phyloP scores from a whole-genome alignment of 2,797 vertebrate genomes.

The Antennarius maculatus region DNA sequence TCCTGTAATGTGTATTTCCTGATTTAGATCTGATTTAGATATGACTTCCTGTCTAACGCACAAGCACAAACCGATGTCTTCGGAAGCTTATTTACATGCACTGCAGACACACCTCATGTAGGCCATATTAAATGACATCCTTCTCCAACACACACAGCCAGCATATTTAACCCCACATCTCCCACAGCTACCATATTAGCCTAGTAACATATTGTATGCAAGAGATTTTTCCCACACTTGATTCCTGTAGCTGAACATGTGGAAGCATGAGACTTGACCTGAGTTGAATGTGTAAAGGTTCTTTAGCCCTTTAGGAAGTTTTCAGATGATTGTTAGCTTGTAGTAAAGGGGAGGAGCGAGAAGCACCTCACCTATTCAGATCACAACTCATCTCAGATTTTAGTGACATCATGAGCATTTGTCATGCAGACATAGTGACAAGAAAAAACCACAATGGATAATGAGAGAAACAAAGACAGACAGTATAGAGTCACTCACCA shows the following conservation, averaged over 20 bases:
- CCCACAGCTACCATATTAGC: constrained; percentile 10
- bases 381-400: constrained; percentile 35
- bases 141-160: constrained; percentile 8
- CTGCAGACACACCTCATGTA: constrained; percentile 4
- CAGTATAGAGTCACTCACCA: constrained; percentile 85
- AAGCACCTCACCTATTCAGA: constrained; percentile 33
- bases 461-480: constrained; percentile 30
- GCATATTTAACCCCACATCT: constrained; percentile 8
- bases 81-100: constrained; percentile 21
- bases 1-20: constrained; percentile 7
- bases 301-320: constrained; percentile 26
- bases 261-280: constrained; percentile 21
- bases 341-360: constrained; percentile 56
- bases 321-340: constrained; percentile 9
- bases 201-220: neutral
- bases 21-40: constrained; percentile 6
- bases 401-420: constrained; percentile 12
- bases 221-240: constrained; percentile 18
- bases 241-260: constrained; percentile 49
- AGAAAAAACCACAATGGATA: constrained; percentile 11
- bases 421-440: constrained; percentile 19
- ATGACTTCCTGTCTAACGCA: neutral
- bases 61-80: constrained; percentile 1
- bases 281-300: neutral
- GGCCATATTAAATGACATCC: constrained; percentile 1